A percentile compares a stretch with the other conserved stretches of the same genome.
phyloP scores from a whole-genome alignment of 2,797 vertebrate genomes.

The Muraenolepis orangiensis region DNA sequence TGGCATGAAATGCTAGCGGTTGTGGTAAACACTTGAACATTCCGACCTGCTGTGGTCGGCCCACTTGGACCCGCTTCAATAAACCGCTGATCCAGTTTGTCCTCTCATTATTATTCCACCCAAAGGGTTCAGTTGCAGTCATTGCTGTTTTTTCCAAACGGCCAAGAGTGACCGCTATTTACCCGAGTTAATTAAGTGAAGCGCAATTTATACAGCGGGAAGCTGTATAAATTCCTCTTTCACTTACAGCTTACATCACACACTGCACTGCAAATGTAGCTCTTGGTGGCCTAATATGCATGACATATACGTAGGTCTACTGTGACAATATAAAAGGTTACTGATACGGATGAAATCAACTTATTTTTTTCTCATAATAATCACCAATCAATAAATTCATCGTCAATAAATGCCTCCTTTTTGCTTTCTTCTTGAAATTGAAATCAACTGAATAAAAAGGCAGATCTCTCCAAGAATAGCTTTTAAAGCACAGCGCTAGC shows the following conservation, averaged over 20 bases:
- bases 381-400: background rate
- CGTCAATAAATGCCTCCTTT: background rate
- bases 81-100: conserved; percentile 22
- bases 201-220: too few species aligned
- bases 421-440: background rate
- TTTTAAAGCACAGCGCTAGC: background rate
- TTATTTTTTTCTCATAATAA: background rate
- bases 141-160: conserved; percentile 13
- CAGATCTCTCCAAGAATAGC: too few species aligned
- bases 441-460: background rate
- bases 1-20: background rate
- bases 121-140: conserved; percentile 27
- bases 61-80: conserved; percentile 10
- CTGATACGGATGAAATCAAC: background rate
- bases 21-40: background rate
- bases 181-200: conserved; percentile 45
- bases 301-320: background rate
- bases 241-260: conserved; percentile 28
- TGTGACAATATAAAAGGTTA: background rate
- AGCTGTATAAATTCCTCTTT: conserved; percentile 15
- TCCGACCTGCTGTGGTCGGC: conserved; percentile 13
- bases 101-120: conserved; percentile 31
- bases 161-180: conserved; percentile 28
- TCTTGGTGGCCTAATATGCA: background rate
- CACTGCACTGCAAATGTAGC: background rate